Evolutionary conservation across 2,888 invertebrate genomes (phyloP).

Genomic region (Ennomos fuscantarius): DNA sequence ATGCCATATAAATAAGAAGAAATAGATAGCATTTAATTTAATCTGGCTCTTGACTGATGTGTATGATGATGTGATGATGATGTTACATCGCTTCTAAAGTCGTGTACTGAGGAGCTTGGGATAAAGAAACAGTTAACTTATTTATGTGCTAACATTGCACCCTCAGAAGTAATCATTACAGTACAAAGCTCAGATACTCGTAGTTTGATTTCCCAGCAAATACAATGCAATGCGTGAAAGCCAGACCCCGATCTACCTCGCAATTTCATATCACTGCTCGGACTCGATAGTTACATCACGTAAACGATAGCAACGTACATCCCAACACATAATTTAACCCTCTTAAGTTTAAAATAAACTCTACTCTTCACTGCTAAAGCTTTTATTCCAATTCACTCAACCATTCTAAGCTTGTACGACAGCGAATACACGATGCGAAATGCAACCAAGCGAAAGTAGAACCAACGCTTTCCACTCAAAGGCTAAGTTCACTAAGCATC

Average conservation of each 20-base stretch:
- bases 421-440: slow-evolving; percentile 55
- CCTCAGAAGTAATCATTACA: slow-evolving; percentile 50
- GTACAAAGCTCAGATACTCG: slow-evolving; percentile 42
- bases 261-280: slow-evolving; percentile 66
- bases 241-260: slow-evolving; percentile 53
- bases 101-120: slow-evolving; percentile 39
- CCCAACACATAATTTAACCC: slow-evolving; percentile 46
- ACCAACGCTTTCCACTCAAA: slow-evolving; percentile 61
- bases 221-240: slow-evolving; percentile 55
- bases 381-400: slow-evolving; percentile 46
- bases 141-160: slow-evolving; percentile 46
- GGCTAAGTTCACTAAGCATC: slow-evolving; percentile 62
- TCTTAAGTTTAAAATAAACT: slow-evolving; percentile 44
- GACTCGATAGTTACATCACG: slow-evolving; percentile 78
- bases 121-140: slow-evolving; percentile 53
- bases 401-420: slow-evolving; percentile 51
- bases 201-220: slow-evolving; percentile 59
- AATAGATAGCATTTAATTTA: not conserved
- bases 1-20: not conserved
- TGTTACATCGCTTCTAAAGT: slow-evolving; percentile 32
- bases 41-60: no score
- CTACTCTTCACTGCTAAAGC: slow-evolving; percentile 49
- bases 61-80: slow-evolving; percentile 6
- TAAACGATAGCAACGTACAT: slow-evolving; percentile 67
- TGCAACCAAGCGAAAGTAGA: slow-evolving; percentile 70